Conservation (phyloP, 2,113 vertebrate species). For the Calyptomena viridis region DNA sequence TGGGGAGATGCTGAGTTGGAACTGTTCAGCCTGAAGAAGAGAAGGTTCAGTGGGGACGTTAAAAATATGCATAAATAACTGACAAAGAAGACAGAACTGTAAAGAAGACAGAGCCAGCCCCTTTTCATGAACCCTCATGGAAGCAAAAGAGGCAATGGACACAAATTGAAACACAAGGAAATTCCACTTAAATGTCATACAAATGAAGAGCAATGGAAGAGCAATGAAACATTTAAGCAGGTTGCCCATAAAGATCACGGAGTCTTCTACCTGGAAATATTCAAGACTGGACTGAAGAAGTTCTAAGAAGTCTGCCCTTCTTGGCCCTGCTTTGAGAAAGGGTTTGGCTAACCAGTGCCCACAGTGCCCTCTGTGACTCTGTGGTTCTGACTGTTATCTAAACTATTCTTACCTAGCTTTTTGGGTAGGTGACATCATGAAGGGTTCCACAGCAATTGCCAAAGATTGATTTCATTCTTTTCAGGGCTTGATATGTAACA, state of each 20-base stretch:
- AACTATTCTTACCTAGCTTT: background rate
- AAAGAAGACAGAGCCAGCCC: background rate
- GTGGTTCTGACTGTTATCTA: background rate
- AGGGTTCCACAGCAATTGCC: background rate
- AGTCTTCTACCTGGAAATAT: background rate
- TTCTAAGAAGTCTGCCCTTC: background rate
- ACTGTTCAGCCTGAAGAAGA: background rate
- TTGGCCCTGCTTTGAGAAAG: background rate
- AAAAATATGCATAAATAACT: background rate
- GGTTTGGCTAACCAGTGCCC: accelerated
- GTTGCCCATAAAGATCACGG: background rate
- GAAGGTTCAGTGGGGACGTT: background rate
- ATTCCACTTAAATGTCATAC: background rate
- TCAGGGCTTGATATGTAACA: background rate
- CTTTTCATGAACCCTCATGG: background rate
- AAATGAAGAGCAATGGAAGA: no score
- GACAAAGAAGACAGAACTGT: no score
- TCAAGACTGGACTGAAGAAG: background rate
- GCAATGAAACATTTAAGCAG: background rate
- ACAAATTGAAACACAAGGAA: background rate
- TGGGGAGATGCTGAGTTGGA: background rate
- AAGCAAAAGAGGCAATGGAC: background rate
- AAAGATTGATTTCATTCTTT: background rate
- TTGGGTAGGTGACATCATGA: background rate
- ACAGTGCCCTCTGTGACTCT: background rate